Evolutionary conservation across 2,888 invertebrate genomes (phyloP).

Genomic region (Sesamia inferens): DNA sequence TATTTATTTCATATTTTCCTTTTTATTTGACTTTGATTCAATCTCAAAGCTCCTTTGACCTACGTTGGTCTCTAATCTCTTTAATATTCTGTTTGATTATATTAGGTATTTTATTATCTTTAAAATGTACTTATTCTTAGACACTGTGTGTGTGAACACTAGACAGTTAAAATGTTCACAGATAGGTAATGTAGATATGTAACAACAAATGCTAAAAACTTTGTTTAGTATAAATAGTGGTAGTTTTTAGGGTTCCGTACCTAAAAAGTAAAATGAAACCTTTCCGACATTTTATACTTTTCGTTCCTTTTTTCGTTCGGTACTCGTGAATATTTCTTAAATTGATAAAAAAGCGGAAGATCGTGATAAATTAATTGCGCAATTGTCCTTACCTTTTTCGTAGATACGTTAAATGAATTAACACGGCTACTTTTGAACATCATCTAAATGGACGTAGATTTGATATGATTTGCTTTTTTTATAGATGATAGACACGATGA

Average conservation of each 20-base stretch:
- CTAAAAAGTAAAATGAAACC: too few relatives aligned
- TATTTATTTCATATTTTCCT: conserved; percentile 14
- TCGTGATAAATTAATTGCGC: background rate
- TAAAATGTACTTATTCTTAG: background rate
- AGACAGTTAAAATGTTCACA: too few relatives aligned
- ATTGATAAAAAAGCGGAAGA: background rate
- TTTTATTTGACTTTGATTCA: background rate
- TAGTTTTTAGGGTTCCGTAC: too few relatives aligned
- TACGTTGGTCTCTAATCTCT: background rate
- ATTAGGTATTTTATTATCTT: conserved; percentile 20
- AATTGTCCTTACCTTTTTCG: background rate
- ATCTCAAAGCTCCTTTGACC: conserved; percentile 20
- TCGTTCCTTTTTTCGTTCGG: background rate
- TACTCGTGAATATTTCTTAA: background rate
- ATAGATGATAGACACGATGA: too few relatives aligned
- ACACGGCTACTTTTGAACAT: background rate
- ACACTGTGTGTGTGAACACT: too few relatives aligned
- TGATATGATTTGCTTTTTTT: background rate
- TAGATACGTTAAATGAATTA: too few relatives aligned
- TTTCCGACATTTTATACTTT: background rate
- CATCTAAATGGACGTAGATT: background rate
- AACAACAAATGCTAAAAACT: too few relatives aligned
- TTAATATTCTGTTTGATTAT: conserved; percentile 12
- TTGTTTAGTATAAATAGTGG: background rate
- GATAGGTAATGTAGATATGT: too few relatives aligned